A percentile compares a stretch with the other conserved stretches of the same genome.
These are phyloP conservation scores for Diarsia rubi DNA, from an alignment of 2,888 invertebrate species.

Conservation along the genomic window DNA sequence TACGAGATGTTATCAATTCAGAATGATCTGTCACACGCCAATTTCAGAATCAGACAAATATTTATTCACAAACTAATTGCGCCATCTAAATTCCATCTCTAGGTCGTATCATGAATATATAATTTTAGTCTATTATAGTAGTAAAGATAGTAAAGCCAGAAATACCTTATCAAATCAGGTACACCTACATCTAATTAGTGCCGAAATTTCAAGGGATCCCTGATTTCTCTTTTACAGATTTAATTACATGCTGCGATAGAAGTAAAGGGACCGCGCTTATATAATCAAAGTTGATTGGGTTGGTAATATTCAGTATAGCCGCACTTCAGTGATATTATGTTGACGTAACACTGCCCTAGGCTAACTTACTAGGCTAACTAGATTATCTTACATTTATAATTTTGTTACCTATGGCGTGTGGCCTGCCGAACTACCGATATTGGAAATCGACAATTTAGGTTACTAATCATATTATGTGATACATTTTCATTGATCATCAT, in stretches of 20 bases:
- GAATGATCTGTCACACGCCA: neutral
- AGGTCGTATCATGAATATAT: conserved; percentile 5
- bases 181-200: conserved; percentile 3
- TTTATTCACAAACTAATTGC: conserved; percentile 8
- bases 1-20: neutral
- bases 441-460: neutral
- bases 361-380: neutral
- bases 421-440: neutral
- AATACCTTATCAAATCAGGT: conserved; percentile 8
- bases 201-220: conserved; percentile 5
- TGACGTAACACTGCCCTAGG: neutral
- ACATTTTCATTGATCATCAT: neutral
- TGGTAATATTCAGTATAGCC: neutral
- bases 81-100: neutral
- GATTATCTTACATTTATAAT: too few relatives aligned
- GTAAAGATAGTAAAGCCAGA: neutral
- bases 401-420: neutral
- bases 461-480: neutral
- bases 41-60: neutral
- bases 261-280: neutral
- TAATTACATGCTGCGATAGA: conserved; percentile 21
- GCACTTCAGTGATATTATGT: neutral
- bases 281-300: conserved; percentile 4
- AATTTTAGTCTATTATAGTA: conserved; percentile 18
- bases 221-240: conserved; percentile 32